Evolutionary conservation across 2,888 invertebrate genomes (phyloP).

Genomic region (Proisotoma minuta): DNA sequence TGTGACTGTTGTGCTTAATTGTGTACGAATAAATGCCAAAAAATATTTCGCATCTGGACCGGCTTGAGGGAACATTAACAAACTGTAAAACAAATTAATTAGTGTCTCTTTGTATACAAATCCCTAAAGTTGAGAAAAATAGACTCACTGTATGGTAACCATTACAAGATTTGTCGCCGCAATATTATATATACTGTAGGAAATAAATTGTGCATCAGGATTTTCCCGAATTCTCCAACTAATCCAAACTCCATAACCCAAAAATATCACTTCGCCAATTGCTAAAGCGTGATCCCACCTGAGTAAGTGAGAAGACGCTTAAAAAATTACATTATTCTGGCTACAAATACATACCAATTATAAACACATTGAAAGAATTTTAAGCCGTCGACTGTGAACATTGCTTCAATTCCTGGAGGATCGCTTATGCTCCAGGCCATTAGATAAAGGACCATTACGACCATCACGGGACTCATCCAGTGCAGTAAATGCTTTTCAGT

Average conservation of each 20-base stretch:
- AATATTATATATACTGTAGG: conserved; percentile 91
- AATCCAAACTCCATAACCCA: conserved; percentile 78
- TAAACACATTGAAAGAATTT: conserved; percentile 85
- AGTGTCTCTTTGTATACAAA: neutral
- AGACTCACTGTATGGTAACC: conserved; percentile 84
- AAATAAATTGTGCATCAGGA: conserved; percentile 78
- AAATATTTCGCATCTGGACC: conserved; percentile 90
- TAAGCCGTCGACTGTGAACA: conserved; percentile 67
- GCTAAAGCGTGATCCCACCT: conserved; percentile 46
- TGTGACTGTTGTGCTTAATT: conserved; percentile 84
- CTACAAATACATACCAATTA: conserved; percentile 75
- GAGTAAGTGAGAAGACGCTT: neutral
- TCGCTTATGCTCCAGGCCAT: conserved; percentile 86
- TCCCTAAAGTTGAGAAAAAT: neutral
- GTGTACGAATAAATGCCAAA: conserved; percentile 84
- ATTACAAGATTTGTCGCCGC: conserved; percentile 86
- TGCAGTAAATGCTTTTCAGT: conserved; percentile 88
- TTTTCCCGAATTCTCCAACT: conserved; percentile 76
- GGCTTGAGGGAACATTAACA: conserved; percentile 76
- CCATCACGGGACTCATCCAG: conserved; percentile 84
- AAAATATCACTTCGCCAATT: conserved; percentile 65
- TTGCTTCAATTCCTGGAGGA: conserved; percentile 75
- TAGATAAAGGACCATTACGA: conserved; percentile 81
- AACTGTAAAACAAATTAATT: conserved; percentile 54
- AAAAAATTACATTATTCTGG: too few species aligned